Evolutionary conservation across 1,140 invertebrate genomes (phyloP).

Genomic region (Grapholita molesta): DNA sequence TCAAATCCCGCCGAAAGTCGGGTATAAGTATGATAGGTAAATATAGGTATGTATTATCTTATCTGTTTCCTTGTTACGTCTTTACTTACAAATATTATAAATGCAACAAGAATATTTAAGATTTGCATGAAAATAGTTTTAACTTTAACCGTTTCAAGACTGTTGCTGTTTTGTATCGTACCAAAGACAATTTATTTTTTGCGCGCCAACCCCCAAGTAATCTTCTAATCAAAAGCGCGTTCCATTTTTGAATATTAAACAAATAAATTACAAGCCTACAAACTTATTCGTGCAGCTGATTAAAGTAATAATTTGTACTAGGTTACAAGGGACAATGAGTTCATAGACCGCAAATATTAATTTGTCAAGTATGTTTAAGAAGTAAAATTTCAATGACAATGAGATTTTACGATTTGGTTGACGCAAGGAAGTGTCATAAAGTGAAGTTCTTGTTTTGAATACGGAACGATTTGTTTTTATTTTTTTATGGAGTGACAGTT

Average conservation of each 20-base stretch:
- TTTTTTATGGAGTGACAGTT: constrained; percentile 28
- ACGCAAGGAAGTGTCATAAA: constrained; percentile 25
- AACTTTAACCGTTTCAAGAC: not conserved
- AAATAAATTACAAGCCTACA: constrained; percentile 44
- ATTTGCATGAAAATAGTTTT: not conserved
- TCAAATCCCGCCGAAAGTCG: too few species aligned
- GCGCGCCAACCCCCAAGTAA: constrained; percentile 28
- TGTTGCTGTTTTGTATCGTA: not conserved
- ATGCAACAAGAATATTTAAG: not conserved
- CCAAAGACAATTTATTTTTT: constrained; percentile 15
- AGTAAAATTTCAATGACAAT: constrained; percentile 34
- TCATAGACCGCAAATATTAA: not conserved
- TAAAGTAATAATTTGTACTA: not conserved
- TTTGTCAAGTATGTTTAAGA: not conserved
- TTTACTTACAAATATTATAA: not conserved
- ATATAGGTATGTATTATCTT: too few species aligned
- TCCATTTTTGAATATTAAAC: constrained; percentile 41
- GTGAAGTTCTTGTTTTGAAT: constrained; percentile 21
- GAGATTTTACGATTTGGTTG: constrained; percentile 51
- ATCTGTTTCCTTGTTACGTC: too few species aligned
- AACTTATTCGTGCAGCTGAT: not conserved
- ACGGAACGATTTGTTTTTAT: constrained; percentile 29
- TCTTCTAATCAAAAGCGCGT: constrained; percentile 49
- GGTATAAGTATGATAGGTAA: too few species aligned
- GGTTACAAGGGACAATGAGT: not conserved